A percentile compares a stretch with the other conserved stretches of the same genome.
phyloP scores from a whole-genome alignment of 2,113 vertebrate genomes.

The Dicrurus megarhynchus region DNA sequence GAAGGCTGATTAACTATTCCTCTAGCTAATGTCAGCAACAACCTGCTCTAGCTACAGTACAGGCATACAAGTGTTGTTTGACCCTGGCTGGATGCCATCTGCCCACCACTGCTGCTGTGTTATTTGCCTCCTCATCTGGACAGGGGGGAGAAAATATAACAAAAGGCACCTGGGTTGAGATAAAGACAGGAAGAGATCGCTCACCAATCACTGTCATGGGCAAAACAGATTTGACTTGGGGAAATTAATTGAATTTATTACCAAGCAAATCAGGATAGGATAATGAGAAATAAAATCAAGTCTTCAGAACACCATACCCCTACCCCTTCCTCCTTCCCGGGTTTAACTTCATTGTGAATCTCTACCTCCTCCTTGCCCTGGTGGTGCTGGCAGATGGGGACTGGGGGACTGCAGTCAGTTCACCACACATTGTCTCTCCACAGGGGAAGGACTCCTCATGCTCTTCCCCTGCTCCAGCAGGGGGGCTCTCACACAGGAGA shows the following conservation, averaged over 20 bases:
- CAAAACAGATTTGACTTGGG: background rate
- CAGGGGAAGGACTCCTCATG: background rate
- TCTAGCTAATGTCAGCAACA: accelerated
- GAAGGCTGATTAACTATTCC: background rate
- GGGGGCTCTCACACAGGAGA: background rate
- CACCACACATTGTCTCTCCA: background rate
- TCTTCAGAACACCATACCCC: background rate
- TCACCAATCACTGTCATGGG: background rate
- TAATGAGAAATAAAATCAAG: background rate
- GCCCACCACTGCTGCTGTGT: background rate
- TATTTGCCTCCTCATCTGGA: background rate
- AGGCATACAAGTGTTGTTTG: background rate
- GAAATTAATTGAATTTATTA: background rate
- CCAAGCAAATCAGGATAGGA: background rate
- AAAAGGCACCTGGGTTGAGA: background rate
- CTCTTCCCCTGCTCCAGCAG: background rate
- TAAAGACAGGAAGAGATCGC: background rate
- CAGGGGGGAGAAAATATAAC: background rate
- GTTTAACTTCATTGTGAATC: background rate
- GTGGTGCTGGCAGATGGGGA: background rate
- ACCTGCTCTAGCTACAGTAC: background rate
- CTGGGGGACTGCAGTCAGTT: background rate
- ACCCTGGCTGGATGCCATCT: background rate
- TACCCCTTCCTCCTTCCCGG: background rate
- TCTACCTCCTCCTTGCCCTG: background rate